phyloP scores from a whole-genome alignment of 2,113 vertebrate genomes.

The Chaenogobius annularis region DNA sequence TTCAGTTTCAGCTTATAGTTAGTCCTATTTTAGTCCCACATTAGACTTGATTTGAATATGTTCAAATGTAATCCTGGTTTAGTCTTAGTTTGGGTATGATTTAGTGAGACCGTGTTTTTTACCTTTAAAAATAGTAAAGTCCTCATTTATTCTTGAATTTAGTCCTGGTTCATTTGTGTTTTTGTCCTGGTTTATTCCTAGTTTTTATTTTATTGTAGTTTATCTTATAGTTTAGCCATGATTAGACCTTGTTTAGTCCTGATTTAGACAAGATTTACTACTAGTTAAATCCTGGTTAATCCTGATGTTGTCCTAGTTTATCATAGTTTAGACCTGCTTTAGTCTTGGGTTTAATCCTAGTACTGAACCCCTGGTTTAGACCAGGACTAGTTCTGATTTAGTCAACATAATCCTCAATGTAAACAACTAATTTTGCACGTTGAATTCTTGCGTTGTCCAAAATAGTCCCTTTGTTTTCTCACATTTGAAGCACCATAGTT shows the following conservation, averaged over 20 bases:
- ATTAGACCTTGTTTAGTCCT: not conserved
- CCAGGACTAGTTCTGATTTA: not conserved
- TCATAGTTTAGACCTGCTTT: not conserved
- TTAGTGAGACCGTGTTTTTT: too few relatives aligned
- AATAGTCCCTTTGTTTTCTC: not conserved
- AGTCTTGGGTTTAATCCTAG: too few relatives aligned
- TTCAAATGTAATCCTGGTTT: too few relatives aligned
- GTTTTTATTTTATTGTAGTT: too few relatives aligned
- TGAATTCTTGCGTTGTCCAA: not conserved
- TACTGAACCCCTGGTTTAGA: not conserved
- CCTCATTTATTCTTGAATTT: not conserved
- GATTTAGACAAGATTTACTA: not conserved
- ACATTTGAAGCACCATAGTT: not conserved
- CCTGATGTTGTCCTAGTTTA: not conserved
- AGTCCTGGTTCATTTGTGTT: not conserved
- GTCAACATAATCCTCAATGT: not conserved
- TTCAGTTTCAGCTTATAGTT: not conserved
- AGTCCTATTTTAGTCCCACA: not conserved
- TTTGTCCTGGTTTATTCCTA: not conserved
- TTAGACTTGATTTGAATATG: not conserved
- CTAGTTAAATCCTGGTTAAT: too few relatives aligned
- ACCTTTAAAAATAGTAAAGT: not conserved
- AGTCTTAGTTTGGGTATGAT: too few relatives aligned
- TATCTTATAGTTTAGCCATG: too few relatives aligned
- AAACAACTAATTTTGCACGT: not conserved